Conservation (phyloP, 1,140 invertebrate species). For the Asobara japonica region DNA sequence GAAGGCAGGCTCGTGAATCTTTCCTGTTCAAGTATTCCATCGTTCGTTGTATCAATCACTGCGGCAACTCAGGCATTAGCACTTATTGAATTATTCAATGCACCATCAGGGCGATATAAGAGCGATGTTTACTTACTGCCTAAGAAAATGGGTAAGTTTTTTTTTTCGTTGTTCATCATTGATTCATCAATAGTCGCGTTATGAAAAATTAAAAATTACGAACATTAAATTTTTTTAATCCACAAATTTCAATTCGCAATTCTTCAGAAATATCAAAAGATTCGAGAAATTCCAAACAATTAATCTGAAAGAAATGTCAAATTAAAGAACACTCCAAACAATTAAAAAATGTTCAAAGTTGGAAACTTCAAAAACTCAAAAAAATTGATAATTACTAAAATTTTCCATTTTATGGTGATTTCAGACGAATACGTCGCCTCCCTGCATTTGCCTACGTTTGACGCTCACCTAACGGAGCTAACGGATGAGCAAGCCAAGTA, state of each 20-base stretch:
- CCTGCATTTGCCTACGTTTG: constrained; percentile 94
- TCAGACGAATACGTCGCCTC: constrained; percentile 96
- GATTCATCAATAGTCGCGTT: neutral
- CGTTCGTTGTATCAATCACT: constrained; percentile 96
- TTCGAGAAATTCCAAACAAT: no score
- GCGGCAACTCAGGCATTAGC: constrained; percentile 95
- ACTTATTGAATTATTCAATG: constrained; percentile 96
- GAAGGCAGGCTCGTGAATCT: constrained; percentile 96
- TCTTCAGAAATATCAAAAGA: constrained; percentile 12
- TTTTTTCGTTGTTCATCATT: no score
- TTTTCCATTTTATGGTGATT: constrained; percentile 41
- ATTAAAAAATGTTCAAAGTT: no score
- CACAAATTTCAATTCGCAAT: constrained; percentile 26
- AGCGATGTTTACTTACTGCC: constrained; percentile 94
- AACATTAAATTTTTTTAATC: constrained; percentile 22
- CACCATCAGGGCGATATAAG: constrained; percentile 92
- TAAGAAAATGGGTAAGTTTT: constrained; percentile 92
- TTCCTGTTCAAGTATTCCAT: constrained; percentile 96
- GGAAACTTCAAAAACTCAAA: no score
- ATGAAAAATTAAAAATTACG: no score
- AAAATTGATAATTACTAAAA: constrained; percentile 31
- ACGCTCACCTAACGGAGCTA: constrained; percentile 95
- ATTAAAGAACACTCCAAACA: no score
- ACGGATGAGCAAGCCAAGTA: constrained; percentile 98
- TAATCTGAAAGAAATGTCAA: no score